Evolutionary conservation across 1,140 invertebrate genomes (phyloP).

Genomic region (Apis laboriosa): DNA sequence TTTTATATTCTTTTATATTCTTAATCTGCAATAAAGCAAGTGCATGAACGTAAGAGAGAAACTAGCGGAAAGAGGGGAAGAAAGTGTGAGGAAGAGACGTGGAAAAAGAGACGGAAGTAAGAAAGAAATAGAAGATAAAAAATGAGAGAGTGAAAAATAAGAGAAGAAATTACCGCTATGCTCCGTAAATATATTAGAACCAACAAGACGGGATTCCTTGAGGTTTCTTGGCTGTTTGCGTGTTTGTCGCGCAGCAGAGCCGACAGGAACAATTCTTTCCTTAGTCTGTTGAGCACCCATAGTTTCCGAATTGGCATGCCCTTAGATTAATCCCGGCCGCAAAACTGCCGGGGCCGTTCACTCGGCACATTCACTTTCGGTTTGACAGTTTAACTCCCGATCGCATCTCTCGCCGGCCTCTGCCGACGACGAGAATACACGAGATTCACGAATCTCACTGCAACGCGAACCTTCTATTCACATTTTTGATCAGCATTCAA

Average conservation of each 20-base stretch:
- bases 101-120: constrained; percentile 47
- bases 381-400: constrained; percentile 35
- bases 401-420: constrained; percentile 48
- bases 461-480: constrained; percentile 44
- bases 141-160: constrained; percentile 29
- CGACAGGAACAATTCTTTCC: constrained; percentile 86
- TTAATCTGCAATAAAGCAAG: background rate
- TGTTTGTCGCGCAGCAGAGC: constrained; percentile 85
- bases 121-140: constrained; percentile 43
- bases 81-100: constrained; percentile 32
- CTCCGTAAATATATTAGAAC: constrained; percentile 94
- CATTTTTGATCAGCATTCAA: constrained; percentile 44
- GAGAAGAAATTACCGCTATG: constrained; percentile 87
- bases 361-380: constrained; percentile 48
- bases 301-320: constrained; percentile 76
- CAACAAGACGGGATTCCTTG: constrained; percentile 89
- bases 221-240: constrained; percentile 86
- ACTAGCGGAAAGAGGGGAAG: constrained; percentile 28
- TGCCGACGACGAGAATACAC: constrained; percentile 42
- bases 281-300: constrained; percentile 96
- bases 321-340: constrained; percentile 56
- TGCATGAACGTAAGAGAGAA: constrained; percentile 12
- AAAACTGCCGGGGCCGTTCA: constrained; percentile 46
- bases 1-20: background rate
- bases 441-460: constrained; percentile 45